Evolutionary conservation across 2,797 vertebrate species (phyloP), one percentile per base, ranked within the genome.

Genomic region (Acanthiza pusilla): DNA sequence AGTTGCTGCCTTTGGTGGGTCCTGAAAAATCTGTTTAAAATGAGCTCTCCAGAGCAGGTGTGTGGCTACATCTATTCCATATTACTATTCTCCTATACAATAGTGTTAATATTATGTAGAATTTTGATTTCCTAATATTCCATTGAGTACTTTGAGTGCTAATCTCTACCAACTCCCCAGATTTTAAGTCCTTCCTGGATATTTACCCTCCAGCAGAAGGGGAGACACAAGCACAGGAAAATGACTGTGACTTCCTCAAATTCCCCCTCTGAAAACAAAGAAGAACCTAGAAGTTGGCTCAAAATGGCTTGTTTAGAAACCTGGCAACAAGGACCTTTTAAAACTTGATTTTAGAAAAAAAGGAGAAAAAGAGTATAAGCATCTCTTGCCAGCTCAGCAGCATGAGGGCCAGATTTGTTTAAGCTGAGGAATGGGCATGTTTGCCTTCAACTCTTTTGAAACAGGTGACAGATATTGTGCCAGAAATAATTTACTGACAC

Each of bases 401-500:
- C 89, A 63, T 15, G 89, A 72, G 88, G 57, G 67, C 81, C 90
- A 91, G 82, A 83, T 91, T 95, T 93, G 92, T 94, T 96, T 89
- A 91, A 96, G 55, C 84, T 81, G 70, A 85, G 77, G 82, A 96
- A 91, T 58, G 77, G 89, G 27, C 76, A 88, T 91, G 74, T 95
- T 96, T 96, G 78, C 89, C 75, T 91, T 80, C 93, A 82, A 90
- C 40, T 77, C 57, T 43, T 73, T 75, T 73, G 79, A 88, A 95
- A 68, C 68, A 82, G 67, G 78, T 93, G 93, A 96, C 81, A 92
- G 66, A 91, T 88, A 90, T 36, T 81, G 72, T 87, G 81, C 83
- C 89, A 95, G 92, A 96, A 93, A 93, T 91, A 95, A 96, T 93
- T 91, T 91, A 91, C 89, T 53, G 83, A 78, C 85, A 83, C 85